Evolutionary conservation across 2,113 vertebrate species (phyloP).

Genomic region (Oryzias celebensis): DNA sequence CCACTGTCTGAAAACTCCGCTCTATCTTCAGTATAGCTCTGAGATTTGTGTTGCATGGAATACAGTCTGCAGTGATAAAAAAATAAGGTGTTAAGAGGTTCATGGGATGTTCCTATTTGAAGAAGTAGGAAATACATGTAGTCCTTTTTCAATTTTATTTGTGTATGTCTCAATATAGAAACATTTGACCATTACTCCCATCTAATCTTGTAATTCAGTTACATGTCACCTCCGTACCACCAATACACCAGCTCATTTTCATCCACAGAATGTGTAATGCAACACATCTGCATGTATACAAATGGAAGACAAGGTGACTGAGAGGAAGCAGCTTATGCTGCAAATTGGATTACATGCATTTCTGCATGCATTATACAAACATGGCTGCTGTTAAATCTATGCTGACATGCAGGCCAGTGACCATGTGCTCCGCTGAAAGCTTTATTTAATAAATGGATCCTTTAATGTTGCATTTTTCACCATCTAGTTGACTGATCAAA

Average conservation of each 20-base stretch:
- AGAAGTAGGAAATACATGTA: background rate
- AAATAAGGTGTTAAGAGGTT: too few species aligned
- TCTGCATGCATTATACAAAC: constrained; percentile 2
- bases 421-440: background rate
- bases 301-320: background rate
- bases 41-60: too few species aligned
- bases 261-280: background rate
- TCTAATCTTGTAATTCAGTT: background rate
- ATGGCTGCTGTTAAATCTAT: background rate
- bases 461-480: too few species aligned
- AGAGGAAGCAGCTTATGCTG: background rate
- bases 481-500: too few species aligned
- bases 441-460: background rate
- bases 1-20: too few species aligned
- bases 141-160: background rate
- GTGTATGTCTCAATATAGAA: background rate
- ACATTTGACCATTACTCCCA: too few species aligned
- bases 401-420: constrained; percentile 3
- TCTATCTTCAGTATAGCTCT: too few species aligned
- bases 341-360: constrained; percentile 5
- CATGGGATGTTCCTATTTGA: too few species aligned
- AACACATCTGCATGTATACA: background rate
- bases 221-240: background rate
- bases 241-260: background rate
- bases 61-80: too few species aligned